Evolutionary conservation across 2,888 invertebrate species (phyloP), one percentile per base, ranked within the genome.

Genomic region (Volucella zonaria): DNA sequence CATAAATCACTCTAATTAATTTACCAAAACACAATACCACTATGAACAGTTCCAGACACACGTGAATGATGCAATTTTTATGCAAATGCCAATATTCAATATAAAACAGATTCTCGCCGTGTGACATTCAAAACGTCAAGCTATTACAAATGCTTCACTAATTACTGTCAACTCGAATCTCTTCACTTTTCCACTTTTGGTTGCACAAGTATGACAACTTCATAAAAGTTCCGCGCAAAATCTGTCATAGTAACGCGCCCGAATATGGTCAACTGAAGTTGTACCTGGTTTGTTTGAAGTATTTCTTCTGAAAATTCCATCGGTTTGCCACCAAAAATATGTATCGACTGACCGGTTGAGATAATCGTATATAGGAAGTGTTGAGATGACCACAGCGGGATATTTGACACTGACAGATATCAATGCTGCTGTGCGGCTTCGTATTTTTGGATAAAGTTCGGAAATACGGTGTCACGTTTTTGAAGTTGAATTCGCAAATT

Each of bases 31-130:
- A 47, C 75, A 67, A 73, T 56, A 52, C 68, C 71, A 81, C 73
- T 23, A 76, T 79, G 56, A 52, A 40, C 14, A 56, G 73, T 81
- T 85, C 71, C 73, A 66, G 59, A 54, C 51, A 52, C 76, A 78
- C 67, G 64, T 85, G 85, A 85, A 77, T 85, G 85, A 85, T 85
- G 85, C 68, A 85, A 81, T 81, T 81, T 81, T 85, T 77, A 85
- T 85, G 81, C 85, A 81, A 85, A 85, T 85, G 18, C 67, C 52
- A 51, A 58, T 12, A 6, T 31, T 31, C 31, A 31, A 31, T 31
- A 6, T 31, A 6, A 31, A 31, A 61, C 59, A 52, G n/a, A 62
- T 64, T 74, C 68, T 42, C 43, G 38, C 23, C 31, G 15, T 64
- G 74, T 85, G 85, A 85, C 85, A 85, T 85, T 85, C 85, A 85